Evolutionary conservation across 23 tunicate genomes (phyloP).

Genomic region (Oikopleura albicans): DNA sequence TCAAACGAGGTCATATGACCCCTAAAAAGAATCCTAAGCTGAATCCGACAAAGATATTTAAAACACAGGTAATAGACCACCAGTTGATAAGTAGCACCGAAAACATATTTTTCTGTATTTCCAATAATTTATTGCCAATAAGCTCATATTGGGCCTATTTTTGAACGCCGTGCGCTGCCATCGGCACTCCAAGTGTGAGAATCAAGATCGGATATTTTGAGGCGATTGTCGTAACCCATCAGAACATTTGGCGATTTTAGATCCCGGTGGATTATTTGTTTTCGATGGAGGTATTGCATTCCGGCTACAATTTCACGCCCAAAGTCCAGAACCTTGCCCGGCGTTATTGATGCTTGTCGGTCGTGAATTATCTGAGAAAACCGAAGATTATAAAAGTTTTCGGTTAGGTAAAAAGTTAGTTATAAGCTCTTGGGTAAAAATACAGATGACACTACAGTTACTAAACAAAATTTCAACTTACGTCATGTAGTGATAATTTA

Average conservation of each 20-base stretch:
- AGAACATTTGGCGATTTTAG: slow-evolving; percentile 32
- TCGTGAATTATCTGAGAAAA: neutral
- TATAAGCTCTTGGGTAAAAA: no score
- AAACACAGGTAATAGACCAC: no score
- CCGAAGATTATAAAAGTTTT: no score
- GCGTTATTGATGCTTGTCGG: neutral
- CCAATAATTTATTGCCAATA: neutral
- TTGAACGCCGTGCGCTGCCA: slow-evolving; percentile 18
- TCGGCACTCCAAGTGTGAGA: slow-evolving; percentile 18
- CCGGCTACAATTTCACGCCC: slow-evolving; percentile 21
- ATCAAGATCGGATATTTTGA: slow-evolving; percentile 28
- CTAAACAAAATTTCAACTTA: no score
- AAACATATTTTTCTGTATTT: neutral
- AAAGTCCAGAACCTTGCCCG: slow-evolving; percentile 21
- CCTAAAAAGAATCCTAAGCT: no score
- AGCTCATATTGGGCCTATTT: neutral
- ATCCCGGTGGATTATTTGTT: slow-evolving; percentile 30
- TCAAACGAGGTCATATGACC: no score
- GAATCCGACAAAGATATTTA: no score
- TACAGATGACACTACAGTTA: no score
- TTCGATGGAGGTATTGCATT: slow-evolving; percentile 25
- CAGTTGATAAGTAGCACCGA: no score
- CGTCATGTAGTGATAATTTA: neutral
- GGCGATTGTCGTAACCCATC: slow-evolving; percentile 16
- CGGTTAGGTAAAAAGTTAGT: no score